phyloP scores from a whole-genome alignment of 1,140 invertebrate genomes.

The Mizuhopecten yessoensis region DNA sequence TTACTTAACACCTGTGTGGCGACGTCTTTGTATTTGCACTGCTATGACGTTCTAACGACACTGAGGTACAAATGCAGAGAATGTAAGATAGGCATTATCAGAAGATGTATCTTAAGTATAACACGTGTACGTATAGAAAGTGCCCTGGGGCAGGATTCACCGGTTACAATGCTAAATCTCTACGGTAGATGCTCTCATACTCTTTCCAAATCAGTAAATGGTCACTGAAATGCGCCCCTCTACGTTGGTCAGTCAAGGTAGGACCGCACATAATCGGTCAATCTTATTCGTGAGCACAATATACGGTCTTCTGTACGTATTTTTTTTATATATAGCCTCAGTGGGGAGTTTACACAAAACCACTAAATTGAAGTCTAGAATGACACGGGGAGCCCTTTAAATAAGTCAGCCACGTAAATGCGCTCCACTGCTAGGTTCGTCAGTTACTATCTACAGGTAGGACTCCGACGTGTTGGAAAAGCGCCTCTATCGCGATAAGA shows the following conservation, averaged over 20 bases:
- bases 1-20: background rate
- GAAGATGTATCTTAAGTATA: constrained; percentile 14
- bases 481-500: background rate
- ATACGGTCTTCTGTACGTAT: background rate
- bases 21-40: background rate
- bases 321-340: background rate
- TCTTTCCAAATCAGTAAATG: background rate
- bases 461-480: background rate
- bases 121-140: background rate
- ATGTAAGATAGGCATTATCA: background rate
- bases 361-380: background rate
- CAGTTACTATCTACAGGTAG: background rate
- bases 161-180: background rate
- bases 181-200: background rate
- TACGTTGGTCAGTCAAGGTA: background rate
- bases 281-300: background rate
- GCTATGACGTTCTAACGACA: background rate
- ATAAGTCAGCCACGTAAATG: background rate
- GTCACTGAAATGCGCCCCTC: background rate
- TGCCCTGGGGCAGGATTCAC: background rate
- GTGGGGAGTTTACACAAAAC: background rate
- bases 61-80: background rate
- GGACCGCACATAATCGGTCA: background rate
- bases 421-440: background rate
- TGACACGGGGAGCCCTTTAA: constrained; percentile 14